Evolutionary conservation across 1,140 invertebrate genomes (phyloP), one percentile per base, ranked within the genome.

Genomic region (Druon quercuslanigerum): DNA sequence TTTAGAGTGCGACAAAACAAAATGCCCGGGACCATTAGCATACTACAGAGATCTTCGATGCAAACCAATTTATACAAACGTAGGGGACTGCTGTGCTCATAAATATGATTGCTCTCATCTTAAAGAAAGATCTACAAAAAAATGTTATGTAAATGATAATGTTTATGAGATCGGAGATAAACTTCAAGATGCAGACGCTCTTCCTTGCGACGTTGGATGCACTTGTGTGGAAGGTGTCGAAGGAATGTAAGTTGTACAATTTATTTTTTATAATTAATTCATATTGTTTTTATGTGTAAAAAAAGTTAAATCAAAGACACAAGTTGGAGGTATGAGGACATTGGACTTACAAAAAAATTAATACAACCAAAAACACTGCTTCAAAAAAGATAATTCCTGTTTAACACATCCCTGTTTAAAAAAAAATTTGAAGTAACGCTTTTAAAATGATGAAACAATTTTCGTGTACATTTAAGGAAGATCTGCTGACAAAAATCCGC

Each of bases 21-120:
- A 78, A 60, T 82, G 80, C 57, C 75, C 74, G 14, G 74, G 77
- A 20, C 80, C 80, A 25, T n/a, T 76, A 13, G 1, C 14, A 20
- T 82, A 72, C 50, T 82, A 77, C 70, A 9, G 70, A 9, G 25
- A 33, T 4, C 25, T 33, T 33, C 25, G 25, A 33, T 33, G 25
- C 25, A 33, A 33, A 33, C 25, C 25, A 33, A 33, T 33, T 33
- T 33, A 33, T 33, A 33, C 2, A 33, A 33, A 33, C 5, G 0
- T 33, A 66, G 72, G 46, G 14, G 56, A 57, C 50, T 79, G 75
- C 51, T 81, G 80, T 72, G 72, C 77, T 19, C 17, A 76, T 50
- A 76, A 76, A 60, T 81, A 79, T 51, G 72, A 81, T 50, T 81
- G 77, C n/a, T 73, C 25, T 33, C 25, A 33, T 33, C 25, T 33